Percentiles rank a stretch among this genome's conserved stretches.
Conservation (phyloP, 2,113 vertebrate species). For the Macaca mulatta region DNA sequence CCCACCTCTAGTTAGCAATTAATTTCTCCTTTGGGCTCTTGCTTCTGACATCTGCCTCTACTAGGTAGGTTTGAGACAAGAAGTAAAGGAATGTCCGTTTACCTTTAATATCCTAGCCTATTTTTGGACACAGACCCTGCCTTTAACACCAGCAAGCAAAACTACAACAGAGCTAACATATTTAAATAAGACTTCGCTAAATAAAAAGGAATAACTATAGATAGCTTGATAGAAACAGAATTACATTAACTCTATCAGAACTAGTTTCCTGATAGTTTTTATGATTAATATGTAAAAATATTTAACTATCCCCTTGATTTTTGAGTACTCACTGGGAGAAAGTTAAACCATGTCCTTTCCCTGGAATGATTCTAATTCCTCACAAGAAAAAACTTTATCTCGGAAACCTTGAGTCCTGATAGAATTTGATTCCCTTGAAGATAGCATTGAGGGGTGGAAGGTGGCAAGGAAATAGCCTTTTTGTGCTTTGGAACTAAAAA, state of each 20-base stretch:
- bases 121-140: neutral
- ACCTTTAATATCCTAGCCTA: neutral
- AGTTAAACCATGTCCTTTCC: neutral
- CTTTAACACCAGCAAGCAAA: neutral
- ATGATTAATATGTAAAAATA: neutral
- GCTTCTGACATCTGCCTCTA: neutral
- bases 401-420: neutral
- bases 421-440: neutral
- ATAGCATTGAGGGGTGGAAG: neutral
- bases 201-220: neutral
- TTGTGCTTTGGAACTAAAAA: neutral
- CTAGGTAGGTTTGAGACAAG: neutral
- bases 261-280: neutral
- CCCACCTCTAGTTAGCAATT: neutral
- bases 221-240: neutral
- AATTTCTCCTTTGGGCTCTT: neutral
- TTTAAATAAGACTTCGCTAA: neutral
- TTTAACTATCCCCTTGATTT: neutral
- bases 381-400: neutral
- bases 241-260: no score
- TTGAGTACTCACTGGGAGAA: neutral
- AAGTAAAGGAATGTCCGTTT: neutral
- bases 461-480: neutral
- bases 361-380: neutral
- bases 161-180: neutral